These are phyloP conservation scores for Macrobrachium rosenbergii DNA, from an alignment of 1,140 invertebrate species.

Conservation along the genomic window DNA sequence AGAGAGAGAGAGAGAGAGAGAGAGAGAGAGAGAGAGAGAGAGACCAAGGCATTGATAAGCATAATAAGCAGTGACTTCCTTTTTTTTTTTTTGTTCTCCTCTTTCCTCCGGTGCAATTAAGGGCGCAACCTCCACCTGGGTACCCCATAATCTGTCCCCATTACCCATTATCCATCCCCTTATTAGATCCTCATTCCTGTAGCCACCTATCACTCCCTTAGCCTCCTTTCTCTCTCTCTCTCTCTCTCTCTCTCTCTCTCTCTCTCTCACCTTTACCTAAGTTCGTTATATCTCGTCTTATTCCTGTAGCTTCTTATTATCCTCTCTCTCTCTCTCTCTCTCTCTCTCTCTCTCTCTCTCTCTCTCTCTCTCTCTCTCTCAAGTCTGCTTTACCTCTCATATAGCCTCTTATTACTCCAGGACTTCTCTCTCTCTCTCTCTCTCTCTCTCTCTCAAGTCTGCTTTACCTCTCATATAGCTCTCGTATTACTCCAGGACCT, in stretches of 20 bases:
- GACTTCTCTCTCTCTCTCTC: no score
- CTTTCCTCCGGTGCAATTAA: background rate
- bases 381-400: no score
- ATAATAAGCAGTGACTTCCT: background rate
- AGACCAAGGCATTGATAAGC: background rate
- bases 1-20: constrained; percentile 15
- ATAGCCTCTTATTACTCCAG: no score
- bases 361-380: background rate
- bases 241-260: background rate
- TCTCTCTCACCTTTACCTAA: background rate
- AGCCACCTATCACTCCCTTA: constrained; percentile 2
- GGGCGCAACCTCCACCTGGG: no score
- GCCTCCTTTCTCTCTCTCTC: background rate
- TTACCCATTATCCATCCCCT: background rate
- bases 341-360: constrained; percentile 22
- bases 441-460: no score
- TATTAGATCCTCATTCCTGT: background rate
- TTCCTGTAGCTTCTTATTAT: background rate
- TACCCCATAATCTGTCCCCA: background rate
- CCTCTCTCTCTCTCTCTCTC: background rate
- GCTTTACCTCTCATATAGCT: no score
- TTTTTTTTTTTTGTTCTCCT: no score
- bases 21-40: background rate
- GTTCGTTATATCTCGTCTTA: background rate
- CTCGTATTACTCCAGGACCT: background rate